These are phyloP conservation scores for Congeria kusceri DNA, from an alignment of 2,888 invertebrate genomes.

Conservation along the genomic window DNA sequence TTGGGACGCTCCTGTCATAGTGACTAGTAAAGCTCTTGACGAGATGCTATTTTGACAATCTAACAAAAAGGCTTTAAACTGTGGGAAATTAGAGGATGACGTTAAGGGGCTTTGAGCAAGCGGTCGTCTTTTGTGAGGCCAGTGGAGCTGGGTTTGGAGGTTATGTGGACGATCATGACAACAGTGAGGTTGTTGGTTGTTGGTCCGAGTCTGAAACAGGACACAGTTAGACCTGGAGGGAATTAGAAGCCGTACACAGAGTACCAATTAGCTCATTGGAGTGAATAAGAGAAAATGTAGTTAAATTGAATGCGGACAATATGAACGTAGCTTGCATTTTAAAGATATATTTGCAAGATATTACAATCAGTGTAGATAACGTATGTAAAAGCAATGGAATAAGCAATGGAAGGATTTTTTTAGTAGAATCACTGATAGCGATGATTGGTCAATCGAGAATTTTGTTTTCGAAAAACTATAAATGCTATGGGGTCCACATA, in stretches of 20 bases:
- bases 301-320: slow-evolving; percentile 42
- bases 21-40: slow-evolving; percentile 21
- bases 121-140: slow-evolving; percentile 54
- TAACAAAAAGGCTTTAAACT: slow-evolving; percentile 31
- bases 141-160: slow-evolving; percentile 44
- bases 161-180: slow-evolving; percentile 27
- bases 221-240: slow-evolving; percentile 57
- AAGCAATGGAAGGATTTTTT: slow-evolving; percentile 44
- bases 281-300: slow-evolving; percentile 4
- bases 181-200: slow-evolving; percentile 30
- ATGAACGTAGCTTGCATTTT: slow-evolving; percentile 28
- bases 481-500: slow-evolving; percentile 45
- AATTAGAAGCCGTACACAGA: slow-evolving; percentile 49
- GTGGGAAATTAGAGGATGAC: slow-evolving; percentile 5
- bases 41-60: slow-evolving; percentile 33
- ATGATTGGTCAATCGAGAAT: slow-evolving; percentile 57
- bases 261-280: slow-evolving; percentile 15
- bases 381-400: slow-evolving; percentile 36
- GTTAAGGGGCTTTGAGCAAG: too few relatives aligned
- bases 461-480: slow-evolving; percentile 44
- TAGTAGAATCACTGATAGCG: slow-evolving; percentile 48
- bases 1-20: slow-evolving; percentile 34
- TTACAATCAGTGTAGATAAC: slow-evolving; percentile 36
- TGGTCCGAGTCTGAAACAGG: slow-evolving; percentile 40
- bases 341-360: slow-evolving; percentile 37